phyloP scores from a whole-genome alignment of 1,140 invertebrate genomes.

The Delia radicum region DNA sequence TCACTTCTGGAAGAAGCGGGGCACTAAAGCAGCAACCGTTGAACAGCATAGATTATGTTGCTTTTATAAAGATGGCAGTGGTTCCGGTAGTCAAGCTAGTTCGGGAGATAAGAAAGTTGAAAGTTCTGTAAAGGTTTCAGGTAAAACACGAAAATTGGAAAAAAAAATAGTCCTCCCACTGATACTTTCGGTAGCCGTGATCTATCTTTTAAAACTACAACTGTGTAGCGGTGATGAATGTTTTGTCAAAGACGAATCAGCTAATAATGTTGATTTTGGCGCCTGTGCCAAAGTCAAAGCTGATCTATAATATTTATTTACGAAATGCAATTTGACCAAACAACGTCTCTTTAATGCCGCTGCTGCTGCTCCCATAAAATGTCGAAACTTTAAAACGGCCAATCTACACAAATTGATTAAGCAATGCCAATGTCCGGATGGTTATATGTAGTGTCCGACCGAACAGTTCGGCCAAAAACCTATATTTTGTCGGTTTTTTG shows the following conservation, averaged over 20 bases:
- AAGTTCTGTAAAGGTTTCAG: background rate
- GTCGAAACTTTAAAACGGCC: background rate
- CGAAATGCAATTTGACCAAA: constrained; percentile 48
- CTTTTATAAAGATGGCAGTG: constrained; percentile 11
- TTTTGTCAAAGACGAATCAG: background rate
- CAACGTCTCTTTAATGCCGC: constrained; percentile 32
- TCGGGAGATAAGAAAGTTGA: background rate
- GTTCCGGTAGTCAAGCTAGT: background rate
- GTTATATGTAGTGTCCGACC: too few relatives aligned
- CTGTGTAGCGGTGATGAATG: background rate
- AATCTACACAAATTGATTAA: constrained; percentile 5
- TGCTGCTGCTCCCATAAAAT: constrained; percentile 16
- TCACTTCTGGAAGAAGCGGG: constrained; percentile 40
- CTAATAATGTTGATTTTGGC: background rate
- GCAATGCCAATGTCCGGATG: constrained; percentile 7
- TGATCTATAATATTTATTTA: constrained; percentile 53
- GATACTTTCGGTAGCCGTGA: constrained; percentile 32
- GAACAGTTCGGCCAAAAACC: too few relatives aligned
- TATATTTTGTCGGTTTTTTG: too few relatives aligned
- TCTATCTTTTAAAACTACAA: constrained; percentile 39
- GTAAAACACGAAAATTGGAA: constrained; percentile 23
- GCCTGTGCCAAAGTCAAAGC: constrained; percentile 30
- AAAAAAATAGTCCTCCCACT: constrained; percentile 33
- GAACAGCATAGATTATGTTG: constrained; percentile 49
- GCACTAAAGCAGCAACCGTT: constrained; percentile 30